phyloP scores from a whole-genome alignment of 1,140 invertebrate genomes.

The Harpegnathos saltator region DNA sequence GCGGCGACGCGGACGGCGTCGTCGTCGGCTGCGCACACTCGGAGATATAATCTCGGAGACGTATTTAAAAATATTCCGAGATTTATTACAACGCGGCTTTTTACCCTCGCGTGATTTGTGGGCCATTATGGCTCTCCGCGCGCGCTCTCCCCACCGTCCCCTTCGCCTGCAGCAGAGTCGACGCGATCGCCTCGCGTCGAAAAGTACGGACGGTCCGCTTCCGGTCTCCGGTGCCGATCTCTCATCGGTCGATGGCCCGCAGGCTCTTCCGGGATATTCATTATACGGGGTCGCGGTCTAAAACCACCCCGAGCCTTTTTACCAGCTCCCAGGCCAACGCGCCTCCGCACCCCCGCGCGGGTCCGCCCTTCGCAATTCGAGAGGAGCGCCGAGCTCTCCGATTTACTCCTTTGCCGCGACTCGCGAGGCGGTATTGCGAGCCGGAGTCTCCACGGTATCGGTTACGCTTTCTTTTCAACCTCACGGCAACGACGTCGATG shows the following conservation, averaged over 20 bases:
- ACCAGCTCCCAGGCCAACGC: not conserved
- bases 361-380: slow-evolving; percentile 12
- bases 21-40: not conserved
- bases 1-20: too few species aligned
- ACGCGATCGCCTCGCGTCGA: slow-evolving; percentile 53
- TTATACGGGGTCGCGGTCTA: slow-evolving; percentile 65
- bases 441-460: slow-evolving; percentile 12
- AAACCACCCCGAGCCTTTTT: slow-evolving; percentile 60
- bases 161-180: too few species aligned
- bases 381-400: slow-evolving; percentile 16
- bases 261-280: slow-evolving; percentile 73
- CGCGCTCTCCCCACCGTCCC: not conserved
- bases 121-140: slow-evolving; percentile 52
- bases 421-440: slow-evolving; percentile 30
- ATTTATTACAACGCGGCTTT: slow-evolving; percentile 71
- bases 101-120: slow-evolving; percentile 69
- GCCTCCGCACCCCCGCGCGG: not conserved
- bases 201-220: slow-evolving; percentile 32
- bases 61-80: slow-evolving; percentile 73
- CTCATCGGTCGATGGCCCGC: slow-evolving; percentile 69
- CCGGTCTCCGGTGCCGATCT: slow-evolving; percentile 54
- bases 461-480: slow-evolving; percentile 29
- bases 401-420: slow-evolving; percentile 39
- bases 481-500: too few species aligned
- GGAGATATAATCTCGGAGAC: slow-evolving; percentile 40